phyloP scores from a whole-genome alignment of 2,797 vertebrate genomes.

The Esox lucius region DNA sequence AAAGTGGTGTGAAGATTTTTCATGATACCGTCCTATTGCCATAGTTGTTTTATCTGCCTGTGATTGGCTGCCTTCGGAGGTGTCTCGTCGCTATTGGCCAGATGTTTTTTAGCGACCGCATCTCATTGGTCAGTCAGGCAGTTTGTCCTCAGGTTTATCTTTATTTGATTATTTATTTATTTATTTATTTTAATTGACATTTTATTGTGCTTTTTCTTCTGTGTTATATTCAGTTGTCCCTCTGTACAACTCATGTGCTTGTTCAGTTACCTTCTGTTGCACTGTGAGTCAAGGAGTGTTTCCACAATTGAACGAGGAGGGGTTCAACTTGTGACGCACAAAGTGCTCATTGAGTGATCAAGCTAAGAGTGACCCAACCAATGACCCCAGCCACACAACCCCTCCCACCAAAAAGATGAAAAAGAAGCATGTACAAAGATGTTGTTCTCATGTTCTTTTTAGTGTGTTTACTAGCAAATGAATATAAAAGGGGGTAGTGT shows the following conservation, averaged over 20 bases:
- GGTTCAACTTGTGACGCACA: slow-evolving; percentile 11
- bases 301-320: background rate
- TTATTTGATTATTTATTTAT: slow-evolving; percentile 79
- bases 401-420: slow-evolving; percentile 41
- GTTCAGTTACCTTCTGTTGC: slow-evolving; percentile 45
- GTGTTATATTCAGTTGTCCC: slow-evolving; percentile 20
- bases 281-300: slow-evolving; percentile 32
- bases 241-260: slow-evolving; percentile 56
- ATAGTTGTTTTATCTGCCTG: slow-evolving; percentile 44
- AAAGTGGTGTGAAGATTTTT: background rate
- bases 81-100: slow-evolving; percentile 54
- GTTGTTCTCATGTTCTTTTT: slow-evolving; percentile 67
- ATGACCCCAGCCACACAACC: slow-evolving; percentile 16
- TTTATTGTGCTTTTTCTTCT: slow-evolving; percentile 51
- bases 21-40: background rate
- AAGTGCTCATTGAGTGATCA: slow-evolving; percentile 35
- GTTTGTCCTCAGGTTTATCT: slow-evolving; percentile 76
- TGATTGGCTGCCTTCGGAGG: slow-evolving; percentile 58
- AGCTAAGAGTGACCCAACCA: slow-evolving; percentile 24
- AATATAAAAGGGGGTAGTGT: slow-evolving; percentile 59
- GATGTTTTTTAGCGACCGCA: slow-evolving; percentile 10
- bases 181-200: slow-evolving; percentile 67
- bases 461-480: slow-evolving; percentile 65
- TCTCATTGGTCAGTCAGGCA: slow-evolving; percentile 25
- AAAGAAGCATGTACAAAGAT: slow-evolving; percentile 71